Evolutionary conservation across 1,140 invertebrate genomes (phyloP).

Genomic region (Melitaea cinxia): DNA sequence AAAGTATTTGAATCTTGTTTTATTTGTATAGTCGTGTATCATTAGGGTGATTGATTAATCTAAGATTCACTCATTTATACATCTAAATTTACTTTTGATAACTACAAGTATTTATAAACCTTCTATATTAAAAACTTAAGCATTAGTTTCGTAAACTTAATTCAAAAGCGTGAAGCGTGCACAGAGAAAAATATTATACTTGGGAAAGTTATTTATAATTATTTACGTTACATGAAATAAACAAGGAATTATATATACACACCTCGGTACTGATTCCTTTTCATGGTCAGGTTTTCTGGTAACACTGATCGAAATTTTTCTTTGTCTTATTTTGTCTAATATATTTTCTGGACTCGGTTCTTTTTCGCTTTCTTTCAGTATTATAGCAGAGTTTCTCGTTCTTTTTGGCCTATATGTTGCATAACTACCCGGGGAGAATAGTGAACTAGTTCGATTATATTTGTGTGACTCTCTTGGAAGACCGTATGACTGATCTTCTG

Average conservation of each 20-base stretch:
- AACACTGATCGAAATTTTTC: conserved; percentile 77
- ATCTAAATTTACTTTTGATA: conserved; percentile 8
- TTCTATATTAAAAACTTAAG: conserved; percentile 48
- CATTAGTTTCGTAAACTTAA: conserved; percentile 77
- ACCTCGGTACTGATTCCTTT: conserved; percentile 72
- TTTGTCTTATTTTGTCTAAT: conserved; percentile 77
- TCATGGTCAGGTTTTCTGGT: conserved; percentile 69
- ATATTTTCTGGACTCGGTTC: conserved; percentile 79
- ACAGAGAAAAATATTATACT: conserved; percentile 72
- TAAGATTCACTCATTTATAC: conserved; percentile 14
- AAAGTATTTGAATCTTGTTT: conserved; percentile 23
- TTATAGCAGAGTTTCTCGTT: conserved; percentile 76
- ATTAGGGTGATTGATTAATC: conserved; percentile 24
- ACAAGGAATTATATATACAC: conserved; percentile 66
- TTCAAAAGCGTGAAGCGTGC: conserved; percentile 78
- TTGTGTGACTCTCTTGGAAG: conserved; percentile 64
- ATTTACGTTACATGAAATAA: conserved; percentile 73
- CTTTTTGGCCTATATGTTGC: conserved; percentile 78
- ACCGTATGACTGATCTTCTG: conserved; percentile 51
- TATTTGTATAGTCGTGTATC: conserved; percentile 16
- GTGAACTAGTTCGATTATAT: conserved; percentile 75
- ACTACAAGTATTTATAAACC: conserved; percentile 49
- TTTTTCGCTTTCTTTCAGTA: conserved; percentile 76
- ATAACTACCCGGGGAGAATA: conserved; percentile 77
- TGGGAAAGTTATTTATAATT: conserved; percentile 69